These are phyloP conservation scores for Oostethus manadensis DNA, from an alignment of 2,113 vertebrate genomes.

Conservation along the genomic window DNA sequence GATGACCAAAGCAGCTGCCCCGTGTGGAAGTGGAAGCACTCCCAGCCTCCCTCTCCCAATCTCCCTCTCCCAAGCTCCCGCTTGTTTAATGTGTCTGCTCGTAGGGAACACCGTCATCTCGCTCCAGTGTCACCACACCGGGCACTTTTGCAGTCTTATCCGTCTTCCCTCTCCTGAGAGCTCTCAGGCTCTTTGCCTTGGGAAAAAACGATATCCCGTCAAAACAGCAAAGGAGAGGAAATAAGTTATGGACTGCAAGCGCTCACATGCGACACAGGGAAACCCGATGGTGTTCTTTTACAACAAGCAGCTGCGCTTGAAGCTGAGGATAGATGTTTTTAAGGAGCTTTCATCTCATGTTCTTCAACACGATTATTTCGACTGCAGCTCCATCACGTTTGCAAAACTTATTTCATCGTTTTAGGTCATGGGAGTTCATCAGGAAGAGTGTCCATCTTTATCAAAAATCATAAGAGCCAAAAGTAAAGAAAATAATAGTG, in stretches of 20 bases:
- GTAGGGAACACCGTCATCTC: conserved; percentile 51
- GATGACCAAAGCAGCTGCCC: conserved; percentile 63
- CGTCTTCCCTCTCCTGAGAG: conserved; percentile 27
- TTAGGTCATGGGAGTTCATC: no score
- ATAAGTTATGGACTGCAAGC: conserved; percentile 46
- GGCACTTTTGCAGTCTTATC: conserved; percentile 40
- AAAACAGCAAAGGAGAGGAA: conserved; percentile 51
- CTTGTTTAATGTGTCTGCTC: conserved; percentile 48
- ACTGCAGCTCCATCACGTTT: background rate
- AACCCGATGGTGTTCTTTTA: conserved; percentile 34
- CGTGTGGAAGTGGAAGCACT: conserved; percentile 33
- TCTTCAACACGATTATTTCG: background rate
- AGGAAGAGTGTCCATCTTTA: no score
- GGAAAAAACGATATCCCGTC: conserved; percentile 54
- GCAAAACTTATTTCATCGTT: no score
- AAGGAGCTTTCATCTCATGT: background rate
- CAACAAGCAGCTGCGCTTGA: conserved; percentile 37
- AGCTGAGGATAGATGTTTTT: background rate
- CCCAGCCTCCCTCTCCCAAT: conserved; percentile 42
- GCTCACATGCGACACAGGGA: conserved; percentile 27
- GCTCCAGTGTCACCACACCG: conserved; percentile 47
- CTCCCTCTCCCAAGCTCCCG: conserved; percentile 36
- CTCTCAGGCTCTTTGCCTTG: conserved; percentile 37
- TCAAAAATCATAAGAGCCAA: no score
- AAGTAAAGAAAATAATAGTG: no score